Percentiles rank a stretch among this genome's conserved stretches.
Evolutionary conservation across 1,140 invertebrate genomes (phyloP).

Genomic region (Andricus grossulariae): DNA sequence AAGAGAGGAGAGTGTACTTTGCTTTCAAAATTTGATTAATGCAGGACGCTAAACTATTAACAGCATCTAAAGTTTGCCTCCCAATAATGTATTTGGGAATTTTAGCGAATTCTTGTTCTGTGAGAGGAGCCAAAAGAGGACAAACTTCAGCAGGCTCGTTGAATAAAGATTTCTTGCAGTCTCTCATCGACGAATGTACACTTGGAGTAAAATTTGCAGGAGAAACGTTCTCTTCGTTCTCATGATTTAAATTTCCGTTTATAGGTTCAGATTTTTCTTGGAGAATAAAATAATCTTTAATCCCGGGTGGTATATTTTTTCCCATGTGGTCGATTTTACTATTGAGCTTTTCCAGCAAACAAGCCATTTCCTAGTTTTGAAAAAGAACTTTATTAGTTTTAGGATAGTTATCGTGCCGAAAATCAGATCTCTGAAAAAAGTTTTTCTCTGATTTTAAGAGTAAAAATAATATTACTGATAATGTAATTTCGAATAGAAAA

Average conservation of each 20-base stretch:
- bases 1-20: slow-evolving; percentile 65
- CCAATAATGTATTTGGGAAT: slow-evolving; percentile 72
- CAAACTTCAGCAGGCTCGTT: slow-evolving; percentile 56
- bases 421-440: no score
- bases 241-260: background rate
- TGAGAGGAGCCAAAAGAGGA: slow-evolving; percentile 49
- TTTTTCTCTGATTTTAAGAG: no score
- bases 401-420: no score
- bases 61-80: slow-evolving; percentile 54
- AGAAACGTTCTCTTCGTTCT: slow-evolving; percentile 26
- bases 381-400: no score
- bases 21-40: slow-evolving; percentile 66
- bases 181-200: slow-evolving; percentile 32
- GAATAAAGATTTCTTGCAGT: slow-evolving; percentile 66
- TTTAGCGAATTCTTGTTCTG: slow-evolving; percentile 59
- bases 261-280: slow-evolving; percentile 7
- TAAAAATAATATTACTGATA: no score
- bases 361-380: slow-evolving; percentile 47
- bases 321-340: slow-evolving; percentile 54
- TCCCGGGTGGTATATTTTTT: slow-evolving; percentile 54
- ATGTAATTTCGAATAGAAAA: no score
- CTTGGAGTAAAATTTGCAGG: background rate
- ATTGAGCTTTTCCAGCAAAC: slow-evolving; percentile 39
- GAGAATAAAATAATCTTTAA: slow-evolving; percentile 45
- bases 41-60: slow-evolving; percentile 63